Base-by-base conservation (phyloP, 2,113 vertebrate genomes). In the Oryzias woworae region DNA sequence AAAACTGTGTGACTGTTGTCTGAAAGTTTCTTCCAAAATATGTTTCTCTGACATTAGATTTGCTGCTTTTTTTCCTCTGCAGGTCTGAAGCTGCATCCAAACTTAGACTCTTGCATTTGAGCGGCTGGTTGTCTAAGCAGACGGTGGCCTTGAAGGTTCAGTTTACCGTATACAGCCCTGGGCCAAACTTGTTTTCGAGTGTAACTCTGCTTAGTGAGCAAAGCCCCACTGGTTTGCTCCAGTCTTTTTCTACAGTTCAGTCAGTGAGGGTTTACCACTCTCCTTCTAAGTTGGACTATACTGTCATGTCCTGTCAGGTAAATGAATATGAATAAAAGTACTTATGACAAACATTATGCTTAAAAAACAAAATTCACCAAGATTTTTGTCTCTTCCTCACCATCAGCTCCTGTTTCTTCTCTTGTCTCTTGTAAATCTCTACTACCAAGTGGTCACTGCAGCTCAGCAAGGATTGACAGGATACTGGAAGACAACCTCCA, bases 371-470 rank as follows among this genome's bases (percentile, higher is more conserved):
- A 60, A 36, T 16, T 16, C 42, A 23, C 1, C 28, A 43, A 0
- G 0, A 5, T 62, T 6, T 0, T 64, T 58, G 53, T 47, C 23
- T 60, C 14, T 66, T 5, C 18, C 0, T 72, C 61, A 7, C 18
- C 45, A 69, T 23, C 72, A 96, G 94, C 72, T 93, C 28, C 14
- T 89, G 43, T 91, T 93, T 73, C 83, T 94, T 52, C n/a, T 75
- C 4, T 52, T 93, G 26, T 87, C 69, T 61, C 58, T 94, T 49
- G 49, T 86, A 60, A 88, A 89, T 57, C 62, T 92, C 41, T 89
- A 83, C 16, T 28, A 83, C 53, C 91, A 93, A 46, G 49, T 90
- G 23, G 80, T 49, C 44, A 0, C 6, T 26, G 23, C 90, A 50
- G 49, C 52, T 17, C 86, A 89, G 61, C 78, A 75, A 62, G 92